Evolutionary conservation across 2,113 vertebrate genomes (phyloP).

Genomic region (Rhea pennata): DNA sequence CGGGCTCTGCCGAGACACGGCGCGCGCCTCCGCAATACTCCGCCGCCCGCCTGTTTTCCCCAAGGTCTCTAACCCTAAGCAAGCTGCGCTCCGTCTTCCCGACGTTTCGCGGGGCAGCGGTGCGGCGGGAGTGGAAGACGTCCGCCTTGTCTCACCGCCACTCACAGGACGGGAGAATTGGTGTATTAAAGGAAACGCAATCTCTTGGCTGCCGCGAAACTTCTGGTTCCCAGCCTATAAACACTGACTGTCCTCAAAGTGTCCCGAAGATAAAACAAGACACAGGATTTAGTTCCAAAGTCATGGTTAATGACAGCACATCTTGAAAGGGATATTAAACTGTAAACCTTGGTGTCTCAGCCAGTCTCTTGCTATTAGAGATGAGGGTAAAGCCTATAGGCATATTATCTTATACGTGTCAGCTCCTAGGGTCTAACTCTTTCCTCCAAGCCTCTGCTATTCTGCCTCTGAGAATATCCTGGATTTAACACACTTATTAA

Average conservation of each 20-base stretch:
- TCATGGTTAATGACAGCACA: conserved; percentile 41
- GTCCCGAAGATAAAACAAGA: not conserved
- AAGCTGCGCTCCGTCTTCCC: not conserved
- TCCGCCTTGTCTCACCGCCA: not conserved
- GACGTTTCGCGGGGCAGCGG: not conserved
- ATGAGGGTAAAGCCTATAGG: conserved; percentile 16
- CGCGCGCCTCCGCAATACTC: not conserved
- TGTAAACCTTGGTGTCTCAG: conserved; percentile 32
- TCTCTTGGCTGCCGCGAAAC: not conserved
- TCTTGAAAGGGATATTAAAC: not conserved
- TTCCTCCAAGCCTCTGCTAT: not conserved
- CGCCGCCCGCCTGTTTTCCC: not conserved
- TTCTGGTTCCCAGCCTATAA: conserved; percentile 2
- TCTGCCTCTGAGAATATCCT: not conserved
- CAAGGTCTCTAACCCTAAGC: not conserved
- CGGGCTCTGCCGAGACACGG: not conserved
- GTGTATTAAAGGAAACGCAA: not conserved
- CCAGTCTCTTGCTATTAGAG: conserved; percentile 21
- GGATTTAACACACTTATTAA: conserved; percentile 16
- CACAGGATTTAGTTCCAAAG: conserved; percentile 40
- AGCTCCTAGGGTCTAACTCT: conserved; percentile 1
- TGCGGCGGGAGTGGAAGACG: not conserved
- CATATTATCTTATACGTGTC: not conserved
- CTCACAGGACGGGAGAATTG: not conserved
- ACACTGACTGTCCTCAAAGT: not conserved